These are phyloP conservation scores for Ageneiosus marmoratus DNA, from an alignment of 2,113 vertebrate species.

Conservation along the genomic window DNA sequence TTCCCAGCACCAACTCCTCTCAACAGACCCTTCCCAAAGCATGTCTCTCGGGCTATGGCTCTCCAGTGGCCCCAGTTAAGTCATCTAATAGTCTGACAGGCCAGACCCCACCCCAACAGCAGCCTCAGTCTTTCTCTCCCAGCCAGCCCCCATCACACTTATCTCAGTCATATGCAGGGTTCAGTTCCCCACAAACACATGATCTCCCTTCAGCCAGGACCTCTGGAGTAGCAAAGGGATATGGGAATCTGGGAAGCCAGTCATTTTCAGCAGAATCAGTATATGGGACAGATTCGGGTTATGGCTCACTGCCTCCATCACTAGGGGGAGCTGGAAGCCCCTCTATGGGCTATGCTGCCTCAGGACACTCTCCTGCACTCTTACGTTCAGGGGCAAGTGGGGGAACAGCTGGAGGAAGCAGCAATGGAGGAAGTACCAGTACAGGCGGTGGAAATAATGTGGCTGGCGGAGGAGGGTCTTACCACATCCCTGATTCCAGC, in stretches of 20 bases:
- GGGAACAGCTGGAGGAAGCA: conserved; percentile 68
- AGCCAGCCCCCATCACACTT: conserved; percentile 78
- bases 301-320: conserved; percentile 75
- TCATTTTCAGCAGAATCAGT: conserved; percentile 80
- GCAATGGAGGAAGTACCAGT: conserved; percentile 66
- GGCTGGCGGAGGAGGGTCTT: conserved; percentile 70
- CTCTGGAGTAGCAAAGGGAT: conserved; percentile 68
- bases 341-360: conserved; percentile 83
- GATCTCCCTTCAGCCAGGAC: conserved; percentile 78
- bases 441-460: conserved; percentile 67
- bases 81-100: conserved; percentile 81
- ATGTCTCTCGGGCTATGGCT: conserved; percentile 77
- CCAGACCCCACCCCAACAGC: conserved; percentile 79
- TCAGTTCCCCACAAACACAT: conserved; percentile 81
- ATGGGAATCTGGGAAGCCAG: conserved; percentile 73
- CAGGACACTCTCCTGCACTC: conserved; percentile 90
- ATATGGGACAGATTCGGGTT: conserved; percentile 75
- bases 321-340: conserved; percentile 83
- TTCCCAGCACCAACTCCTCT: conserved; percentile 68
- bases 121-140: conserved; percentile 79
- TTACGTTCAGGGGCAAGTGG: conserved; percentile 78
- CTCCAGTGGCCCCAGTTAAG: conserved; percentile 78
- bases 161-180: conserved; percentile 78
- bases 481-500: conserved; percentile 83
- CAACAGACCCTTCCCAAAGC: conserved; percentile 75